Evolutionary conservation across 1,140 invertebrate genomes (phyloP).

Genomic region (Ruditapes philippinarum): DNA sequence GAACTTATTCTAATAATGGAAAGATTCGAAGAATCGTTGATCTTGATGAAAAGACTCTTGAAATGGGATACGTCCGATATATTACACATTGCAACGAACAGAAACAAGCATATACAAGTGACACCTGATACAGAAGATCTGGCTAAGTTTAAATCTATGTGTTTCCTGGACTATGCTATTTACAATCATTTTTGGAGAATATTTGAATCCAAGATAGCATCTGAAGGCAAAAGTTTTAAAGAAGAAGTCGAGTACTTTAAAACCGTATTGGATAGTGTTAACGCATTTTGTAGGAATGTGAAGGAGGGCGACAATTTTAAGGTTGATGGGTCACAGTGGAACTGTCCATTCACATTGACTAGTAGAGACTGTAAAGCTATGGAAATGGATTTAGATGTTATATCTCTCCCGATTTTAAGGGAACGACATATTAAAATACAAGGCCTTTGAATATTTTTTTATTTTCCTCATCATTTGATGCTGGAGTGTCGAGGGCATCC

Average conservation of each 20-base stretch:
- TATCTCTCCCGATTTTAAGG: not conserved
- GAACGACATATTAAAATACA: conserved; percentile 13
- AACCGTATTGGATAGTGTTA: not conserved
- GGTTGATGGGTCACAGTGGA: conserved; percentile 1
- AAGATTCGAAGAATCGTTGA: not conserved
- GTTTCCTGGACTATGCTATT: not conserved
- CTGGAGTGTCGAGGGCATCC: too few species aligned
- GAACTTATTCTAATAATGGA: not conserved
- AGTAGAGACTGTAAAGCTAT: conserved; percentile 11
- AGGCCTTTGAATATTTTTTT: too few species aligned
- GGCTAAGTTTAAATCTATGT: not conserved
- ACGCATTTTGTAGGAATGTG: not conserved
- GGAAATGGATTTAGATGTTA: not conserved
- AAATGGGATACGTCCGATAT: not conserved
- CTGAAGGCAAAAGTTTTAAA: not conserved
- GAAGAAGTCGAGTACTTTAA: not conserved
- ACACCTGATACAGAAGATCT: not conserved
- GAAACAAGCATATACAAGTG: not conserved
- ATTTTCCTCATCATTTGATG: too few species aligned
- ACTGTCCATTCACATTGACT: not conserved
- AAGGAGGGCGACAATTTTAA: not conserved
- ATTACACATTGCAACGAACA: conserved; percentile 40
- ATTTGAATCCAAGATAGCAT: not conserved
- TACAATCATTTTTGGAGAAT: not conserved
- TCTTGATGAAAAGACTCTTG: conserved; percentile 23